Evolutionary conservation across 2,888 invertebrate species (phyloP), one percentile per base, ranked within the genome.

Genomic region (Minunthozetes semirufus): DNA sequence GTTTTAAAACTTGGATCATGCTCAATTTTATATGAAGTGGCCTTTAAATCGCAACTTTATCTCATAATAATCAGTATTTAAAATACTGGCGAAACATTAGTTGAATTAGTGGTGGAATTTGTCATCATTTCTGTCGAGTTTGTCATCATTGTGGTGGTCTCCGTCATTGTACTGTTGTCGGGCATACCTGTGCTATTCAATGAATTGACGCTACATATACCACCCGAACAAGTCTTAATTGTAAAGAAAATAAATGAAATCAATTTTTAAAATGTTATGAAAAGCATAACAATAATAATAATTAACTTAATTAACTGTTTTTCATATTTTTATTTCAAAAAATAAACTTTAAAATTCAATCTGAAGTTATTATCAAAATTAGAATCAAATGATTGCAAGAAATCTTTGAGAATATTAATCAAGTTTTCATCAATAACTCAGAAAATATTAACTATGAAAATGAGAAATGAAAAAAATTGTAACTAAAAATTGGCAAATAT

Each of bases 211-310:
- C 25, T 61, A 29, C 61, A 61, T 11, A 61, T 15, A 61, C 61
- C 61, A 4, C 61, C 61, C 19, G 61, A 27, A 61, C 61, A 61
- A 8, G 61, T 61, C 61, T 61, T 29, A 61, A 61, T 59, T 22
- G 61, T 33, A 33, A 33, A 33, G 33, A 33, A 33, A 33, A 33
- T 33, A 5, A 25, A n/a, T 53, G 59, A 59, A 59, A 59, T 6
- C 5, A 25, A 59, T 27, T 25, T 22, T 5, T 22, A 22, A 5
- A 59, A 22, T 22, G 6, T 25, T 15, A 59, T 13, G 25, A 6
- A 9, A 59, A 22, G 22, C 9, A 59, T 13, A 22, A 17, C 19
- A 59, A 25, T 19, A 53, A 11, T 17, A 17, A 56, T 56, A 61
- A 29, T 9, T 61, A 25, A 15, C n/a, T n/a, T 33, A 33, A 33